Evolutionary conservation across 2,888 invertebrate species (phyloP).

Genomic region (Sarcophaga carnaria): DNA sequence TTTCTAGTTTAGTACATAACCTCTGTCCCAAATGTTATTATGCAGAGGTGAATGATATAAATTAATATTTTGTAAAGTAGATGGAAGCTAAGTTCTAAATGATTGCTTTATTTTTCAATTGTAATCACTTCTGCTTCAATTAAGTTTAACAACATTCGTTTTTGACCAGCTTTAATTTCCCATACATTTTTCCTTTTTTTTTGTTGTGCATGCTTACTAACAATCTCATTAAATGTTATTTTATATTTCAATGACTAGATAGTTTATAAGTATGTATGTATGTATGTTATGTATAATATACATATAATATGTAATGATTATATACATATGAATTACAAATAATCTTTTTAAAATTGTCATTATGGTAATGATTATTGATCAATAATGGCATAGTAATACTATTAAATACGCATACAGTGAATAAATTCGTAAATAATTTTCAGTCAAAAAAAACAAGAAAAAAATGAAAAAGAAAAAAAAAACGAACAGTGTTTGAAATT

Average conservation of each 20-base stretch:
- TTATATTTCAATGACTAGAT: constrained; percentile 38
- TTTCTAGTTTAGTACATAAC: no score
- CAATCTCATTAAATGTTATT: constrained; percentile 34
- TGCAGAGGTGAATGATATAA: no score
- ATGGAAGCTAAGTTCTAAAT: no score
- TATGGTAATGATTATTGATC: constrained; percentile 28
- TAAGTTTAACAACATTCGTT: no score
- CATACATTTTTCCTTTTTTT: no score
- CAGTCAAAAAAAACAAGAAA: neutral
- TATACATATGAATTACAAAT: neutral
- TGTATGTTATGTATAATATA: neutral
- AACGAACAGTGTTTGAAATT: neutral
- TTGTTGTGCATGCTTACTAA: no score
- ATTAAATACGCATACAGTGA: neutral
- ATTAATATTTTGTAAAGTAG: no score
- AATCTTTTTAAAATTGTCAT: neutral
- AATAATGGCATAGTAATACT: neutral
- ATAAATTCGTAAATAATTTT: neutral
- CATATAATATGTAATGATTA: constrained; percentile 10
- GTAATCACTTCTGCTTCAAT: no score
- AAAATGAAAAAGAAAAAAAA: neutral
- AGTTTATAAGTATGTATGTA: constrained; percentile 3
- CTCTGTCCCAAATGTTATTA: no score
- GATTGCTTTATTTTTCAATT: no score
- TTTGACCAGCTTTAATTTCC: no score